A percentile compares a stretch with the other conserved stretches of the same genome.
phyloP scores from a whole-genome alignment of 2,888 invertebrate species.

The Aethes cnicana region DNA sequence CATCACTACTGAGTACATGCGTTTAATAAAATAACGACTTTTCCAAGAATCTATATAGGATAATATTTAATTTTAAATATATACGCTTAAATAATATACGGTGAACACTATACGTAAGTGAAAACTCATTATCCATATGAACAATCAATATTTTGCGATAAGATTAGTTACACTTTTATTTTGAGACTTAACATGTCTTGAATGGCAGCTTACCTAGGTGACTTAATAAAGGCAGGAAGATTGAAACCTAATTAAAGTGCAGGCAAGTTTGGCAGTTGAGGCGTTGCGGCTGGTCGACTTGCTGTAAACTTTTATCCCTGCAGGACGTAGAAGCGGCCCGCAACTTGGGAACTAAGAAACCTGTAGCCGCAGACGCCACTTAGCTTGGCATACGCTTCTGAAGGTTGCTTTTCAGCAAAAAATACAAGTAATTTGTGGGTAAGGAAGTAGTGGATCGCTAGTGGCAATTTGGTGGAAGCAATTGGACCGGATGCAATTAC shows the following conservation, averaged over 20 bases:
- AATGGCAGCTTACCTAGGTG: constrained; percentile 31
- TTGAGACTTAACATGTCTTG: not conserved
- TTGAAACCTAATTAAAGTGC: constrained; percentile 68
- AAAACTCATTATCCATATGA: no score
- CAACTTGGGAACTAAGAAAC: constrained; percentile 50
- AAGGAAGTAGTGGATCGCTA: constrained; percentile 1
- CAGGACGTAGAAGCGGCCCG: constrained; percentile 37
- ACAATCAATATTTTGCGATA: not conserved
- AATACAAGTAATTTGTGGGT: constrained; percentile 24
- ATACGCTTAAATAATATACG: no score
- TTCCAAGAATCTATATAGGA: not conserved
- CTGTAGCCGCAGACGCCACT: constrained; percentile 40
- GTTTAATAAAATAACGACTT: constrained; percentile 29
- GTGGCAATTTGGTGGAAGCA: constrained; percentile 10
- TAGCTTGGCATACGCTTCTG: constrained; percentile 41
- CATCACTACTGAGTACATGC: constrained; percentile 44
- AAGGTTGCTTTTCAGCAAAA: constrained; percentile 38
- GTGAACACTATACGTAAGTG: no score
- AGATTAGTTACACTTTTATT: not conserved
- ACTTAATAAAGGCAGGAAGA: constrained; percentile 46
- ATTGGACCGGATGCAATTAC: constrained; percentile 73
- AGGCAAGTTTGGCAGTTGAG: constrained; percentile 55
- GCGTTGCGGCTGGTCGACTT: constrained; percentile 42
- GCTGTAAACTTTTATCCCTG: constrained; percentile 59
- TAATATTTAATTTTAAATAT: no score